phyloP scores from a whole-genome alignment of 2,888 invertebrate genomes.

The Drosophila suboccidentalis region DNA sequence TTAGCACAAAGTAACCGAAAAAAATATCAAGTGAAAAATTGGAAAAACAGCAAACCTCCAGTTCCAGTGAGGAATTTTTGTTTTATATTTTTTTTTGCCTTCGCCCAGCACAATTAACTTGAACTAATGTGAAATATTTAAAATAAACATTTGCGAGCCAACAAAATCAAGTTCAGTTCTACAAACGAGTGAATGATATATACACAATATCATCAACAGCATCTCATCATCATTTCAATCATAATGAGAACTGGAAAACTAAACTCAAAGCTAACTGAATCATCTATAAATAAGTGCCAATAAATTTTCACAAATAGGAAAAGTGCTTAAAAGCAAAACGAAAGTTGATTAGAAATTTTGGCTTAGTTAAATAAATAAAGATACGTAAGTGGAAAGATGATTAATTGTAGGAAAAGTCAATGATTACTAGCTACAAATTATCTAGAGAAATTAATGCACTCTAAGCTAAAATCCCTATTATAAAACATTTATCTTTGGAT shows the following conservation, averaged over 20 bases:
- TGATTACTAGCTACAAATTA: neutral
- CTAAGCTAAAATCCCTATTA: too few relatives aligned
- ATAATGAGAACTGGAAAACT: constrained; percentile 40
- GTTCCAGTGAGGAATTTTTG: constrained; percentile 41
- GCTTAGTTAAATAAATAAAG: constrained; percentile 42
- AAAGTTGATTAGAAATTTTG: constrained; percentile 53
- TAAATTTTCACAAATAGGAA: constrained; percentile 53
- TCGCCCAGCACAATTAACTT: constrained; percentile 46
- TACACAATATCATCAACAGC: constrained; percentile 19
- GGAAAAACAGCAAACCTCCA: constrained; percentile 36
- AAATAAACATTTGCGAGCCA: constrained; percentile 60
- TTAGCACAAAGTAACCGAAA: constrained; percentile 51
- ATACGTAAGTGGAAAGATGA: constrained; percentile 3
- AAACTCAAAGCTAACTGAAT: constrained; percentile 40
- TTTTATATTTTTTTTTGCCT: constrained; percentile 4
- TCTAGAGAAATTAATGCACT: neutral
- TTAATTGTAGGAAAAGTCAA: neutral
- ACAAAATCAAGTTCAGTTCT: constrained; percentile 61
- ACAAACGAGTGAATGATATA: constrained; percentile 26
- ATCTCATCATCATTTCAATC: constrained; percentile 17
- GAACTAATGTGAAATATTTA: constrained; percentile 69
- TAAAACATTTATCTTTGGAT: neutral
- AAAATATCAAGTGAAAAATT: constrained; percentile 7
- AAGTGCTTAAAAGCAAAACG: constrained; percentile 32
- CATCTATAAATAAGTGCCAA: constrained; percentile 65